Evolutionary conservation across 1,140 invertebrate species (phyloP).

Genomic region (Aphelenchoides fujianensis): DNA sequence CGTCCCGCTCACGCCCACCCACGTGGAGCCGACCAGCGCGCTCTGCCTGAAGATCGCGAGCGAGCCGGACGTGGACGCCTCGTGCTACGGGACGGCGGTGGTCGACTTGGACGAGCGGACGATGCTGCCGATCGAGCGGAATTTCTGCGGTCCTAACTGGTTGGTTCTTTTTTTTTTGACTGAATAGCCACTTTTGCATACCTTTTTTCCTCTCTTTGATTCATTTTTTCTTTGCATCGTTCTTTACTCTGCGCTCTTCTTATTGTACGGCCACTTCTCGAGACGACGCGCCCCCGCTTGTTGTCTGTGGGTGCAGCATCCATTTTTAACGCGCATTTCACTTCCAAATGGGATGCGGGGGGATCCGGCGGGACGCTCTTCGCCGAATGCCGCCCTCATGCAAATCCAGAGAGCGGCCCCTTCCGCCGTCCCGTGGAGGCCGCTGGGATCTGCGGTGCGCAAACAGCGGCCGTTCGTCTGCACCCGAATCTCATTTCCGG

Average conservation of each 20-base stretch:
- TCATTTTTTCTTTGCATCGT: not conserved
- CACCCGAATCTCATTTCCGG: no score
- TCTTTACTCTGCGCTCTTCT: not conserved
- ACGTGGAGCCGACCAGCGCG: not conserved
- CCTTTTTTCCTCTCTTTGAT: not conserved
- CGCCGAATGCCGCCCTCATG: no score
- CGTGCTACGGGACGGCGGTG: slow-evolving; percentile 6
- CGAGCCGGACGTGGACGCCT: not conserved
- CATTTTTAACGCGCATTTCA: no score
- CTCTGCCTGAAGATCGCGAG: not conserved
- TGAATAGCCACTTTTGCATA: not conserved
- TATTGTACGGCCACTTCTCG: not conserved
- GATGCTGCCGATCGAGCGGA: slow-evolving; percentile 12
- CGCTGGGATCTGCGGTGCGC: no score
- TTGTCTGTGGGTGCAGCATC: not conserved
- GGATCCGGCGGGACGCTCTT: no score
- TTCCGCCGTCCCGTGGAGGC: no score
- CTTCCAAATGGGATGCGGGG: no score
- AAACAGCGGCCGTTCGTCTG: no score
- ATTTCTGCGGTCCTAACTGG: slow-evolving; percentile 7
- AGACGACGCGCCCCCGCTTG: no score
- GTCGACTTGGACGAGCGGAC: slow-evolving; percentile 12
- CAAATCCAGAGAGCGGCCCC: no score
- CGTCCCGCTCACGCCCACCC: not conserved
- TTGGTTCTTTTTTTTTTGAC: not conserved